These are phyloP conservation scores for Philypnodon macrostomus DNA, from an alignment of 2,797 vertebrate genomes.

Conservation along the genomic window DNA sequence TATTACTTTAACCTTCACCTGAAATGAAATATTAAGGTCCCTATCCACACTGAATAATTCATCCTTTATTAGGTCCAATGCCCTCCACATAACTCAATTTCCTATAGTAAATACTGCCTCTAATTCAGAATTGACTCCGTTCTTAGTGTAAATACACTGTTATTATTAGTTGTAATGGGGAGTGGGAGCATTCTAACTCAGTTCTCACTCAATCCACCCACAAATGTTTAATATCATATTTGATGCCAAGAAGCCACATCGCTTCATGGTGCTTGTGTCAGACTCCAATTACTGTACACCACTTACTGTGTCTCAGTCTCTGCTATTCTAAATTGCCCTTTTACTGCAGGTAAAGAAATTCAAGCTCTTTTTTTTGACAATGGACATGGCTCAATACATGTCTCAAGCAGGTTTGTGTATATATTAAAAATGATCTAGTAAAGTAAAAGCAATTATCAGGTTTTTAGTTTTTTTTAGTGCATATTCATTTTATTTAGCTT, in stretches of 20 bases:
- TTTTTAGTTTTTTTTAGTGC: too few species aligned
- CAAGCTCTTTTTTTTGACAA: not conserved
- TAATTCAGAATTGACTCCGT: not conserved
- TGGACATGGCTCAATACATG: too few species aligned
- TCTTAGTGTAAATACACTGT: not conserved
- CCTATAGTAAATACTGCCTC: constrained; percentile 1
- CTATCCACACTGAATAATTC: constrained; percentile 3
- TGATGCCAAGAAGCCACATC: too few species aligned
- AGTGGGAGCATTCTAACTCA: not conserved
- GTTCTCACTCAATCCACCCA: constrained; percentile 5
- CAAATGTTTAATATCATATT: not conserved
- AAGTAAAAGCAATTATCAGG: too few species aligned
- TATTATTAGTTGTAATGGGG: not conserved
- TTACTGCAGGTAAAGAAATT: not conserved
- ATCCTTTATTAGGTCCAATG: not conserved
- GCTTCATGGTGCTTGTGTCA: not conserved
- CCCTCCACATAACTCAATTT: constrained; percentile 6
- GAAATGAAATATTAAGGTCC: constrained; percentile 13
- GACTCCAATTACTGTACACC: not conserved
- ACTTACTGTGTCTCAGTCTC: not conserved
- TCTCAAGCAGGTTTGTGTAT: too few species aligned
- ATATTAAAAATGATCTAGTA: too few species aligned
- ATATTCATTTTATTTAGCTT: too few species aligned
- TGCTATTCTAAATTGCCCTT: too few species aligned
- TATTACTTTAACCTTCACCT: constrained; percentile 15